Evolutionary conservation across 1,140 invertebrate species (phyloP).

Genomic region (Trigoniulus corallinus): DNA sequence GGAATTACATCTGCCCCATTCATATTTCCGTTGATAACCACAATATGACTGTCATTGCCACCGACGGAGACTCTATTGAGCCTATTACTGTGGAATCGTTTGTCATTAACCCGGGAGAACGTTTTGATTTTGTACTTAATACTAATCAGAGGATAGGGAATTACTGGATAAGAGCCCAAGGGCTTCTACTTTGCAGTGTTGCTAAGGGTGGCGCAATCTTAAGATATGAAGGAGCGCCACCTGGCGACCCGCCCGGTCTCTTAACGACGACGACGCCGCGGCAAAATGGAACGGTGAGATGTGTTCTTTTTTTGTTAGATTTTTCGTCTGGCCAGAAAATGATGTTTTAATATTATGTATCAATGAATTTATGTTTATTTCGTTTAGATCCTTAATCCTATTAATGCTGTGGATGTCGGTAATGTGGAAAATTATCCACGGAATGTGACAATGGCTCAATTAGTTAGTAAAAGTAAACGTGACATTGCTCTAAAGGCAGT

Average conservation of each 20-base stretch:
- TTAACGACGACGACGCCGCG: background rate
- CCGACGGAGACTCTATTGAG: conserved; percentile 61
- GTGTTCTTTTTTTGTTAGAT: background rate
- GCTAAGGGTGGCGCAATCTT: conserved; percentile 67
- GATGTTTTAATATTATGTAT: too few relatives aligned
- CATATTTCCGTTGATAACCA: conserved; percentile 71
- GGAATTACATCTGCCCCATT: conserved; percentile 69
- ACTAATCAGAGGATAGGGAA: conserved; percentile 51
- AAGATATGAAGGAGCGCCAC: conserved; percentile 48
- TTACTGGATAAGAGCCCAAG: conserved; percentile 72
- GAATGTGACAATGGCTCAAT: background rate
- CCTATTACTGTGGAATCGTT: conserved; percentile 55
- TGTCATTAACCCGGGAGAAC: conserved; percentile 67
- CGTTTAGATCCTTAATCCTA: background rate
- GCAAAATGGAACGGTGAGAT: background rate
- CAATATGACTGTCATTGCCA: conserved; percentile 52
- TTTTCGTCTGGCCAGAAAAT: too few relatives aligned
- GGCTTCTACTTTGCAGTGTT: conserved; percentile 67
- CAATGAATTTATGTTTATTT: background rate
- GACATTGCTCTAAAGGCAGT: too few relatives aligned
- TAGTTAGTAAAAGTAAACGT: background rate
- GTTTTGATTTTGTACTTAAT: conserved; percentile 66
- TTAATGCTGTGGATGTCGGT: background rate
- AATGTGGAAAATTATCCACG: too few relatives aligned
- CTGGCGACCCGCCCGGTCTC: conserved; percentile 30